Percentiles rank a stretch among this genome's conserved stretches.
These are phyloP conservation scores for Semicossyphus pulcher DNA, from an alignment of 2,113 vertebrate genomes.

Conservation along the genomic window DNA sequence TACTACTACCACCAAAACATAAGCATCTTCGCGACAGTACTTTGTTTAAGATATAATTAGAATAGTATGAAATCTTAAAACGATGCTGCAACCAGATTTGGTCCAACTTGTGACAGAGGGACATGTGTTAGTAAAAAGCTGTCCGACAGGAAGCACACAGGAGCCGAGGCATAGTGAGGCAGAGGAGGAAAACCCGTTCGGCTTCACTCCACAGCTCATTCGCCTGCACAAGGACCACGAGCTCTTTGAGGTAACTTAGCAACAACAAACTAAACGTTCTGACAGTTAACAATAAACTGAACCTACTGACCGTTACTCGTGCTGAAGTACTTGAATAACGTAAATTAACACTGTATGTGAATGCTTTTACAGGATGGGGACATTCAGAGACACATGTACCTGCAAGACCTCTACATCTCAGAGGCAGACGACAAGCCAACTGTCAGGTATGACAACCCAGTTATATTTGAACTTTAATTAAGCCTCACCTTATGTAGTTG, in stretches of 20 bases:
- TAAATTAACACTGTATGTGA: not conserved
- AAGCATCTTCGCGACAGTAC: not conserved
- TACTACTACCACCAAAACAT: constrained; percentile 8
- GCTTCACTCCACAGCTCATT: constrained; percentile 76
- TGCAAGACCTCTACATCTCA: constrained; percentile 82
- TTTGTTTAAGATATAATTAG: not conserved
- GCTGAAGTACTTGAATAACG: not conserved
- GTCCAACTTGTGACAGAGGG: constrained; percentile 1
- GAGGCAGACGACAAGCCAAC: constrained; percentile 70
- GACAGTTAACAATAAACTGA: not conserved
- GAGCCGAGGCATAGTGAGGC: not conserved
- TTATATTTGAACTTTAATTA: no score
- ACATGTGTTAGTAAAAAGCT: not conserved
- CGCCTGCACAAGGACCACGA: constrained; percentile 81
- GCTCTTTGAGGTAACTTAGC: constrained; percentile 83
- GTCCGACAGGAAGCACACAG: not conserved
- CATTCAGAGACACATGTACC: constrained; percentile 88
- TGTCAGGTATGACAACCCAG: constrained; percentile 37
- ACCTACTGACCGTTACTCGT: no score
- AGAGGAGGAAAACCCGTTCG: constrained; percentile 66
- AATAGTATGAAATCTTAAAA: not conserved
- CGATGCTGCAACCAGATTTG: constrained; percentile 58
- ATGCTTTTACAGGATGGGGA: constrained; percentile 86
- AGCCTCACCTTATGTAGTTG: no score
- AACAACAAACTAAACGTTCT: not conserved